Base-by-base conservation (phyloP, 2,797 vertebrate species). In the Cheirogaleus major region DNA sequence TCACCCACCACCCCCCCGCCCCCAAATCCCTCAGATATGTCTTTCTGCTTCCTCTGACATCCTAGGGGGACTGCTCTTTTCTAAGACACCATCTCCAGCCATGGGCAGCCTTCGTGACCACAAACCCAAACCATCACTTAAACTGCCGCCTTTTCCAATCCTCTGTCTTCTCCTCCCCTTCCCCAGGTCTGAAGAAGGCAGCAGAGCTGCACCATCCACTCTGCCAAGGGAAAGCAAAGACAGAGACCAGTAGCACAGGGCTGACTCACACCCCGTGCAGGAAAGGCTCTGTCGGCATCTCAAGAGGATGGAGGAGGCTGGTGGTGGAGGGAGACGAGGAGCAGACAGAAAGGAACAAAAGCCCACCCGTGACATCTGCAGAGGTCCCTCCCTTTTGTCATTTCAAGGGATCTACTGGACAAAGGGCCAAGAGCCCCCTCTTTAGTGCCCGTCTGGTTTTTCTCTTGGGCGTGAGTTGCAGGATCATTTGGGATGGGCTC, bases 251-350 rank as follows among this genome's bases (percentile, higher is more conserved):
- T 65, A 80, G 63, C 87, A 43, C 18, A 30, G 67, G 94, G 63
- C 87, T 78, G 90, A 96, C 79, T 96, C 95, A 59, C 59, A 79
- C 38, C 7, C 38, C 81, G 93, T 79, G 86, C 84, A 63, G 41
- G 55, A 79, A 79, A 91, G 80, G 73, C 76, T 95, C 95, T 79
- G 85, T 95, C 97, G 96, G 89, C 93, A 96, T 97, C 95, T 83
- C 80, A 95, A 97, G 86, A 97, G 59, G 89, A 92, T 20, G 38
- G 84, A 91, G 84, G 86, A 57, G 79, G 43, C 76, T 10, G 59
- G 55, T 61, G 52, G 89, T 11, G n/a, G 43, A 12, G 1, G 20
- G 4, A 7, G 79, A 7, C 9, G 6, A 9, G 48, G 32, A 41
- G 52, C 32, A 93, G 76, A 88, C 18, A 61, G 18, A 48, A 85